phyloP scores from a whole-genome alignment of 2,113 vertebrate species.

The Micromys minutus region DNA sequence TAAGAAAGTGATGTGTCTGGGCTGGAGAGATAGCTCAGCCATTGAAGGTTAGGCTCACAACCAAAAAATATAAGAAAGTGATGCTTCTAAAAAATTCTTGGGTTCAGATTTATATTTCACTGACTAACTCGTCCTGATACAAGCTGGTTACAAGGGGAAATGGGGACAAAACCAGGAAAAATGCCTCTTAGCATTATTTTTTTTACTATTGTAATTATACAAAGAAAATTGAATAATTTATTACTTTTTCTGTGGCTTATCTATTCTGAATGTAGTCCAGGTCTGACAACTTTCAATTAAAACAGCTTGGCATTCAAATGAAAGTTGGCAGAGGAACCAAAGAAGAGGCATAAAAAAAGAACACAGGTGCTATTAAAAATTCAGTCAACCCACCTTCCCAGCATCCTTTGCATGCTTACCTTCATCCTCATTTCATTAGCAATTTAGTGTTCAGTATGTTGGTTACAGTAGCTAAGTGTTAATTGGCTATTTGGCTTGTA shows the following conservation, averaged over 20 bases:
- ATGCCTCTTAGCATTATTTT: slow-evolving; percentile 63
- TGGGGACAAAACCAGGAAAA: slow-evolving; percentile 68
- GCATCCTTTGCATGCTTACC: slow-evolving; percentile 43
- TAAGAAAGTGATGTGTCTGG: neutral
- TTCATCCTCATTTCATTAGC: slow-evolving; percentile 74
- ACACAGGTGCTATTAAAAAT: neutral
- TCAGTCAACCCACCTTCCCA: slow-evolving; percentile 32
- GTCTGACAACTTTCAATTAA: slow-evolving; percentile 71
- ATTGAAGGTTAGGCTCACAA: too few species aligned
- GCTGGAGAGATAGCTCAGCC: too few species aligned
- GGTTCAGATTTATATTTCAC: slow-evolving; percentile 10
- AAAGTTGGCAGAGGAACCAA: slow-evolving; percentile 60
- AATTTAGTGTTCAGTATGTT: slow-evolving; percentile 81
- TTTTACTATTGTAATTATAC: slow-evolving; percentile 69
- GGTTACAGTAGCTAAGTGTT: slow-evolving; percentile 86
- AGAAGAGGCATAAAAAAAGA: neutral
- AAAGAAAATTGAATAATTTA: slow-evolving; percentile 75
- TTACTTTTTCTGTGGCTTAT: slow-evolving; percentile 63
- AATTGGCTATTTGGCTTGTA: slow-evolving; percentile 88
- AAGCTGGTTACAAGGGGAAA: slow-evolving; percentile 32
- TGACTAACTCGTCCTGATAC: neutral
- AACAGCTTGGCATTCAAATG: slow-evolving; percentile 66
- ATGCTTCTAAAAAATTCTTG: neutral
- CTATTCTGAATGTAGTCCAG: neutral
- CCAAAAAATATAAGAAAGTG: too few species aligned